phyloP scores from a whole-genome alignment of 2,113 vertebrate genomes.

The Tilapia sparmanii region DNA sequence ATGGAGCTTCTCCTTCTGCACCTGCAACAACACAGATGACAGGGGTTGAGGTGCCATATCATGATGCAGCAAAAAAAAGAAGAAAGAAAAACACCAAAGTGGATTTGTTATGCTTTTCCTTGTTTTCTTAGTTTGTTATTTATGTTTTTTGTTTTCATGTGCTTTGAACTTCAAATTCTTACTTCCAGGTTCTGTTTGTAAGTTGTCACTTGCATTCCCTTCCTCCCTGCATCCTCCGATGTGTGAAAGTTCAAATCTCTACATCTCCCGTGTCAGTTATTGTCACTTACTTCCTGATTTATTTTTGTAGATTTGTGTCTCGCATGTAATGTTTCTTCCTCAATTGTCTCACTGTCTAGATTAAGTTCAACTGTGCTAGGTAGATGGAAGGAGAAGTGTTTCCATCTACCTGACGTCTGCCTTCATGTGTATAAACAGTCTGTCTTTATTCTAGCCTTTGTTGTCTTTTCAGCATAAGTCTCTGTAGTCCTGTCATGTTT shows the following conservation, averaged over 20 bases:
- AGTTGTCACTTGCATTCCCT: neutral
- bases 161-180: neutral
- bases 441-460: neutral
- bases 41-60: neutral
- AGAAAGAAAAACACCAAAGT: neutral
- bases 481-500: neutral
- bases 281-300: neutral
- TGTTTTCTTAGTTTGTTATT: neutral
- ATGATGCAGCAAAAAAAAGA: neutral
- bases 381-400: neutral
- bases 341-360: neutral
- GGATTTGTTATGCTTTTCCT: neutral
- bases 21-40: conserved; percentile 50
- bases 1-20: conserved; percentile 83
- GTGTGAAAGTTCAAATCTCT: neutral
- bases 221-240: neutral
- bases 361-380: neutral
- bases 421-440: neutral
- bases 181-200: neutral
- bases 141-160: neutral
- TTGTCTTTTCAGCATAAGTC: neutral
- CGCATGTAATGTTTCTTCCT: neutral
- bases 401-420: neutral
- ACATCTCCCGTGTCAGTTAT: neutral
- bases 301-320: neutral